phyloP scores from a whole-genome alignment of 2,888 invertebrate genomes.

The Melieria omissa region DNA sequence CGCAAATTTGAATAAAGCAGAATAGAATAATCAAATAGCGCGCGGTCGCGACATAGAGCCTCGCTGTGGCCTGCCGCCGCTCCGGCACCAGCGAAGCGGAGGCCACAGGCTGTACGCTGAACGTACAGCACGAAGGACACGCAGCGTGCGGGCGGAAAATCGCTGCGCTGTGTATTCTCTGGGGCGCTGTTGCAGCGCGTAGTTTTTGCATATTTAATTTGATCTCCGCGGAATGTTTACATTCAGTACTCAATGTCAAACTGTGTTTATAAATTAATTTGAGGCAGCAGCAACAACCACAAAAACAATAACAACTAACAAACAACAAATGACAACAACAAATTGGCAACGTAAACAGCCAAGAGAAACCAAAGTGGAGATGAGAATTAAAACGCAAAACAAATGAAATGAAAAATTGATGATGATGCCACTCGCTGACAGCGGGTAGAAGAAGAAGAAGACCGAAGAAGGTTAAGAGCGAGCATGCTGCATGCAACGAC shows the following conservation, averaged over 20 bases:
- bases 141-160: no score
- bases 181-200: constrained; percentile 6
- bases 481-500: neutral
- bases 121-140: no score
- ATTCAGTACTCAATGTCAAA: constrained; percentile 45
- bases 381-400: neutral
- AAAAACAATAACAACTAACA: constrained; percentile 16
- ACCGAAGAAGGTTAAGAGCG: neutral
- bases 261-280: constrained; percentile 48
- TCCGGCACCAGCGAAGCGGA: no score
- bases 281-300: constrained; percentile 23
- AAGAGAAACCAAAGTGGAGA: neutral
- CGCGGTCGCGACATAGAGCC: neutral
- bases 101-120: no score
- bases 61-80: neutral
- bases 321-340: constrained; percentile 8
- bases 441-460: neutral
- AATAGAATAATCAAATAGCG: no score
- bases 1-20: no score
- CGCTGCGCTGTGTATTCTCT: neutral
- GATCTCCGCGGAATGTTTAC: constrained; percentile 46
- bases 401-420: neutral
- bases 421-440: neutral
- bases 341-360: neutral
- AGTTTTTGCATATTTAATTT: constrained; percentile 42